A percentile compares a stretch with the other conserved stretches of the same genome.
Conservation (phyloP, 2,113 vertebrate species). For the Colius striatus region DNA sequence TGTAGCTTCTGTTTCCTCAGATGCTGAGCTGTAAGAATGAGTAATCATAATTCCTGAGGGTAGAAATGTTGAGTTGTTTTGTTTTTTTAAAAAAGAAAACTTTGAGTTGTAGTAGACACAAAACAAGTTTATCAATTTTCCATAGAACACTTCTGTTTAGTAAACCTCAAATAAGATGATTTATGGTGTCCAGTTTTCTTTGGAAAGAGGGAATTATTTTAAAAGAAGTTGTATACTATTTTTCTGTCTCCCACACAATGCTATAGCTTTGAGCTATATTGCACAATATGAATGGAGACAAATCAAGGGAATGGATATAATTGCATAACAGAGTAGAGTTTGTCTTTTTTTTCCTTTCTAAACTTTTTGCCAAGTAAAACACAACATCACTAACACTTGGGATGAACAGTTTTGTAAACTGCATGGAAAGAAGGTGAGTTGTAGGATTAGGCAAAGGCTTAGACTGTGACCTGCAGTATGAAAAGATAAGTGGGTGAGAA, state of each 20-base stretch:
- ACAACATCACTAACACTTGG: background rate
- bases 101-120: background rate
- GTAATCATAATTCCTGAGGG: slow-evolving; percentile 8
- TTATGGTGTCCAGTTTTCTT: background rate
- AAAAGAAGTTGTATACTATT: background rate
- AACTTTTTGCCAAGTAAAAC: background rate
- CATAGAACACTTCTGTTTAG: slow-evolving; percentile 4
- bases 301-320: background rate
- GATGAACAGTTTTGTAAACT: background rate
- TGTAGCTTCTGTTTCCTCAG: slow-evolving; percentile 49
- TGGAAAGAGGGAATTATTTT: background rate
- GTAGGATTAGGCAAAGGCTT: background rate
- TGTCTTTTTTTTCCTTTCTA: background rate
- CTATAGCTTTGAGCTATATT: background rate
- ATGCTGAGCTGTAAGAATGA: slow-evolving; percentile 49
- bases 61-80: background rate
- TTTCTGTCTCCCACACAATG: background rate
- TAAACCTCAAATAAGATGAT: slow-evolving; percentile 25
- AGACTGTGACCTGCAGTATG: background rate
- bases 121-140: slow-evolving; percentile 39
- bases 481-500: background rate
- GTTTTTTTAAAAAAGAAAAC: background rate
- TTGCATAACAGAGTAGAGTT: background rate
- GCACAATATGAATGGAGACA: background rate
- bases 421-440: background rate